These are phyloP conservation scores for Hyles vespertilio DNA, from an alignment of 1,140 invertebrate species.

Conservation along the genomic window DNA sequence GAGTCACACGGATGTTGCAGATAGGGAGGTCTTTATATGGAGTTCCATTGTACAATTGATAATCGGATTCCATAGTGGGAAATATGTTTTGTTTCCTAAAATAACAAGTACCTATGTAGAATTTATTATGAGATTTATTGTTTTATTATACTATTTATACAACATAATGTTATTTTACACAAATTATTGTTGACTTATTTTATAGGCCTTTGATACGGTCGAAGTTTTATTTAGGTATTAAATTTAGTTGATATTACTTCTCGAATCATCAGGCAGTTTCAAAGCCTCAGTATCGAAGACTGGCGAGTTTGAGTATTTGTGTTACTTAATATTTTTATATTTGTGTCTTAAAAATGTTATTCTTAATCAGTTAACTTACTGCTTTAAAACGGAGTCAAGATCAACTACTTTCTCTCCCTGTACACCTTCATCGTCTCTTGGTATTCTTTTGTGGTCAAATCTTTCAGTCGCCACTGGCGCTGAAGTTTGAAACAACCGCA, in stretches of 20 bases:
- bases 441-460: slow-evolving; percentile 62
- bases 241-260: no score
- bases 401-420: slow-evolving; percentile 67
- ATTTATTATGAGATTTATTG: slow-evolving; percentile 7
- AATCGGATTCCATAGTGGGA: slow-evolving; percentile 83
- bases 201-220: no score
- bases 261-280: no score
- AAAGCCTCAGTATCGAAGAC: no score
- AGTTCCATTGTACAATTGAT: slow-evolving; percentile 85
- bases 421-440: slow-evolving; percentile 64
- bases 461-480: slow-evolving; percentile 41
- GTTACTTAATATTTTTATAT: no score
- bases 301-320: no score
- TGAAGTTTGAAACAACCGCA: slow-evolving; percentile 48
- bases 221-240: no score
- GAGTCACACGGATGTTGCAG: slow-evolving; percentile 85
- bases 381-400: slow-evolving; percentile 53
- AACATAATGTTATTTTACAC: no score
- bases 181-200: no score
- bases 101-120: slow-evolving; percentile 35
- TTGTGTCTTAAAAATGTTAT: no score
- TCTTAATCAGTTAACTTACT: slow-evolving; percentile 29
- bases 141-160: no score
- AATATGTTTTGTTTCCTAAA: slow-evolving; percentile 82
- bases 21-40: slow-evolving; percentile 89